phyloP scores from a whole-genome alignment of 2,797 vertebrate species.

The Arctocebus calabarensis region DNA sequence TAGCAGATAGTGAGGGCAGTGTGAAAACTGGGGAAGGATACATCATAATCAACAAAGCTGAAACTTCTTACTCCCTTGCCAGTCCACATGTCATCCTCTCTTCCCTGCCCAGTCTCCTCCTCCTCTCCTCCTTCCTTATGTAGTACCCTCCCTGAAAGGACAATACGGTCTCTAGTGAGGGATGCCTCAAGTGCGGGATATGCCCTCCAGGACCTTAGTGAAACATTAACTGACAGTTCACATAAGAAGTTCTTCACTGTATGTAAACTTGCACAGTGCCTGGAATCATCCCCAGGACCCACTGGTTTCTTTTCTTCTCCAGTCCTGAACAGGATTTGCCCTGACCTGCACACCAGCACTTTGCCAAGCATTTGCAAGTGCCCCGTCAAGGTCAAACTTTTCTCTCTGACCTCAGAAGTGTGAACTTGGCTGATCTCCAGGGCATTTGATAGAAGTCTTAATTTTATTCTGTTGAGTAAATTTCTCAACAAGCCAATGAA shows the following conservation, averaged over 20 bases:
- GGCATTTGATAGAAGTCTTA: background rate
- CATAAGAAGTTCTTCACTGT: constrained; percentile 94
- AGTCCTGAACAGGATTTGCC: background rate
- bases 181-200: constrained; percentile 63
- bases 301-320: background rate
- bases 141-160: background rate
- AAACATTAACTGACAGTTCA: constrained; percentile 89
- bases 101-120: background rate
- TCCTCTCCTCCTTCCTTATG: no score
- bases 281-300: constrained; percentile 78
- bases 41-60: background rate
- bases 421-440: background rate
- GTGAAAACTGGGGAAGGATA: background rate
- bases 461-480: background rate
- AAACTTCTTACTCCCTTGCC: background rate
- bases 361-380: background rate
- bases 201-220: constrained; percentile 92
- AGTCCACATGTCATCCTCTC: background rate
- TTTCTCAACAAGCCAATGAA: background rate
- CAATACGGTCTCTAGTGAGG: background rate
- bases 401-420: background rate
- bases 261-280: constrained; percentile 93
- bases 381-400: background rate
- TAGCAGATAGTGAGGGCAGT: background rate
- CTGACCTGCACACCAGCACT: background rate